Evolutionary conservation across 1,140 invertebrate species (phyloP), one percentile per base, ranked within the genome.

Genomic region (Drosophila grimshawi): DNA sequence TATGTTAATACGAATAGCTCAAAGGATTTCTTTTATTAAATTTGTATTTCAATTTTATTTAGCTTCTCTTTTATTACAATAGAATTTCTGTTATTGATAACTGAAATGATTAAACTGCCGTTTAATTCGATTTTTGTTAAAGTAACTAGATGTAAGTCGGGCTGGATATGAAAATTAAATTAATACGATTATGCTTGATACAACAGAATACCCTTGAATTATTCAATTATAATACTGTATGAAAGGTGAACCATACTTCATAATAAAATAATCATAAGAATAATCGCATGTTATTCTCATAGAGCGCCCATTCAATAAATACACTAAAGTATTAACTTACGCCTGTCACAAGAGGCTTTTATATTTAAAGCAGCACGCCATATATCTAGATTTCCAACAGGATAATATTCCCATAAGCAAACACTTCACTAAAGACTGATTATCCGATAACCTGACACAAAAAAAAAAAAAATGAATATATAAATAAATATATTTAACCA

Each of bases 371-470:
- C 19, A 39, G 11, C 3, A 6, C 10, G 11, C 35, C 4, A 43
- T 37, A 11, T 35, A 63, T 53, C 19, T 32, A 35, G 5, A 37
- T 43, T 29, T 29, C 41, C 4, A 5, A 2, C 10, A 4, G 27
- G 19, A 57, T 60, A 41, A 60, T 27, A 35, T 11, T 19, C 30
- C 1, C 7, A 27, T 10, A 10, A 10, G 46, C 48, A 60, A 49
- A 7, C 39, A 46, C 48, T 33, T 55, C 19, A 46, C 39, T 35
- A 46, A 33, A 10, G 3, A 10, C 27, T 45, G 62, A 65, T 65
- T 65, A 71, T 51, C 45, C 45, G 46, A 52, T 51, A 45, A 63
- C 10, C 8, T 37, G 11, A 32, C 6, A 30, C 0, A 3, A 37
- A 57, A 48, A 33, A 52, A 11, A 6, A 5, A 30, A 52, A 6